Conservation (phyloP, 2,797 vertebrate genomes). For the Parauchenoglanis punctatus region DNA sequence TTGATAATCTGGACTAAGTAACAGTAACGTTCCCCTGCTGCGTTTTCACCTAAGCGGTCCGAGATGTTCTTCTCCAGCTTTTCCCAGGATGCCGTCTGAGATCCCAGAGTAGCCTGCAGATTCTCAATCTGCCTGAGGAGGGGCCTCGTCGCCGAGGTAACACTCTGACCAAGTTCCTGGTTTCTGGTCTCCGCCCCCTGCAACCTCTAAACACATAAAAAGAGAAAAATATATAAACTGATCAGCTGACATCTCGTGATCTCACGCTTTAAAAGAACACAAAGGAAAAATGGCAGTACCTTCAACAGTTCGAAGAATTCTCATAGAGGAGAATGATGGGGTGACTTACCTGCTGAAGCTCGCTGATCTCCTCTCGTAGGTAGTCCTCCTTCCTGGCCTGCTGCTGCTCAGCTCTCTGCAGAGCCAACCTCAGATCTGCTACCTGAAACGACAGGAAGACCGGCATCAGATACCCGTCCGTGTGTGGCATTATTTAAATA, state of each 20-base stretch:
- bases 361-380: constrained; percentile 92
- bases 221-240: neutral
- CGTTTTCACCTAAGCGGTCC: constrained; percentile 87
- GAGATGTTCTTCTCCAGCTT: constrained; percentile 95
- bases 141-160: constrained; percentile 91
- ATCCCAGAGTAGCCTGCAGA: constrained; percentile 88
- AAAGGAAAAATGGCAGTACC: neutral
- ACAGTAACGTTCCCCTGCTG: neutral
- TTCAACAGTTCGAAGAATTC: neutral
- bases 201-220: constrained; percentile 78
- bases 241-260: neutral
- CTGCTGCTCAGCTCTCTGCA: constrained; percentile 93
- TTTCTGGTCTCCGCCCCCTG: constrained; percentile 93
- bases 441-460: constrained; percentile 75
- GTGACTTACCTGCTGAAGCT: constrained; percentile 87
- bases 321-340: neutral
- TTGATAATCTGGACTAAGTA: neutral
- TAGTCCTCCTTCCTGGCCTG: constrained; percentile 96
- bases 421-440: constrained; percentile 86
- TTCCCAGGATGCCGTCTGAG: constrained; percentile 92
- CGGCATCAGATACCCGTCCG: too few relatives aligned
- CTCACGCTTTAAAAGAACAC: neutral
- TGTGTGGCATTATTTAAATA: neutral
- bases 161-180: constrained; percentile 93
- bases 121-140: constrained; percentile 96